phyloP scores from a whole-genome alignment of 2,888 invertebrate genomes.

The Perizoma affinitatum region DNA sequence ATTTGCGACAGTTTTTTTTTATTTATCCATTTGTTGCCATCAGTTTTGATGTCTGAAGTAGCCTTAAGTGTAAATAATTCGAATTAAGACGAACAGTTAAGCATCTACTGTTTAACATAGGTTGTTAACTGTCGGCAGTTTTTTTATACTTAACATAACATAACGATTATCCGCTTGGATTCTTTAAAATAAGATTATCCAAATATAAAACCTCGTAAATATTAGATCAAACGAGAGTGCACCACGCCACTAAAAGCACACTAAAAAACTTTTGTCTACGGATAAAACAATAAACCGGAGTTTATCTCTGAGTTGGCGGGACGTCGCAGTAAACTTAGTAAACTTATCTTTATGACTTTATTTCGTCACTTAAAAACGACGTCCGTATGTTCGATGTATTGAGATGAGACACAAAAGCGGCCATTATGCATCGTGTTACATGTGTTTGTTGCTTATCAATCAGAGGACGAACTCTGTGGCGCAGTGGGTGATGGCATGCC shows the following conservation, averaged over 20 bases:
- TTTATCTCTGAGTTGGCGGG: constrained; percentile 47
- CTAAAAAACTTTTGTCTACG: constrained; percentile 63
- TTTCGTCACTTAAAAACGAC: constrained; percentile 69
- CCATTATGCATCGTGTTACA: constrained; percentile 42
- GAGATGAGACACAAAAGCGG: constrained; percentile 41
- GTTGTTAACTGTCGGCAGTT: too few relatives aligned
- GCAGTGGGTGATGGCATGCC: too few relatives aligned
- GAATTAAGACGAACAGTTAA: too few relatives aligned
- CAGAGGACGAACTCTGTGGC: constrained; percentile 10
- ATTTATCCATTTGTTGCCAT: too few relatives aligned
- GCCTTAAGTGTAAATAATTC: too few relatives aligned
- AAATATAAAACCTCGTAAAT: constrained; percentile 61
- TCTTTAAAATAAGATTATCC: constrained; percentile 37
- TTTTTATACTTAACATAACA: too few relatives aligned
- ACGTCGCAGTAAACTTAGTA: constrained; percentile 59
- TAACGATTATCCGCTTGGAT: not conserved
- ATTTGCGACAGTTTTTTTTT: too few relatives aligned
- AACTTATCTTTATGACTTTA: constrained; percentile 75
- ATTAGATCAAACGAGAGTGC: constrained; percentile 61
- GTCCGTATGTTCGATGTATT: constrained; percentile 59
- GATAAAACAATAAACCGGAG: constrained; percentile 75
- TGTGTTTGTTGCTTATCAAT: constrained; percentile 34
- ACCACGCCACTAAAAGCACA: constrained; percentile 62
- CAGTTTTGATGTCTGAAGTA: too few relatives aligned
- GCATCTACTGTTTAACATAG: too few relatives aligned